Conservation (phyloP, 2,888 invertebrate species). For the Hetaerina titia region DNA sequence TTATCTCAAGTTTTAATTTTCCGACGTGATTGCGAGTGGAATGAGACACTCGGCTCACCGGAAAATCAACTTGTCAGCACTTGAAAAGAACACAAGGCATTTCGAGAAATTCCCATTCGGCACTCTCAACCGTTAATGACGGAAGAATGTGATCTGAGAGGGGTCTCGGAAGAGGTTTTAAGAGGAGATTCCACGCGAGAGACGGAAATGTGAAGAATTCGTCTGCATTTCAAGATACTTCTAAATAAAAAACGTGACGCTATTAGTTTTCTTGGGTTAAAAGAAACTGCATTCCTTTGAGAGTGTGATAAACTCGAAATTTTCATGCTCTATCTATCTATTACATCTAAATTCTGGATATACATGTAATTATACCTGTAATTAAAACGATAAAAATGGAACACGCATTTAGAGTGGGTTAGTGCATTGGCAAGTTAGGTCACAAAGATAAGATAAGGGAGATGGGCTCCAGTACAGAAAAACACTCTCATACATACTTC, state of each 20-base stretch:
- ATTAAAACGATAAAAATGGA: too few relatives aligned
- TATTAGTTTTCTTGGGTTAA: neutral
- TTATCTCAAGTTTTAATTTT: neutral
- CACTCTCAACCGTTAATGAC: neutral
- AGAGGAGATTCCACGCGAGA: neutral
- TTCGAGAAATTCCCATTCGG: neutral
- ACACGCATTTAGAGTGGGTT: too few relatives aligned
- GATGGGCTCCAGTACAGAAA: too few relatives aligned
- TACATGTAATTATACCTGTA: too few relatives aligned
- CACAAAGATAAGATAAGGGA: too few relatives aligned
- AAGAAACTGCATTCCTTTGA: neutral
- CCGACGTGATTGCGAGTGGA: neutral
- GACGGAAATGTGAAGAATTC: neutral
- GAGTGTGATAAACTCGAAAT: neutral
- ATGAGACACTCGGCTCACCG: neutral
- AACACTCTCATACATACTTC: too few relatives aligned
- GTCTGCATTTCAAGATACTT: neutral
- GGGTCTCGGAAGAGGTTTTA: neutral
- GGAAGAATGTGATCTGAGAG: neutral
- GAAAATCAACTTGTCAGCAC: neutral
- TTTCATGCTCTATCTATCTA: too few relatives aligned
- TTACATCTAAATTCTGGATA: neutral
- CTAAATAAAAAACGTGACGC: neutral
- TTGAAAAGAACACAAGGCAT: neutral
- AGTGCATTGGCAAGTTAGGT: too few relatives aligned